Conservation (phyloP, 2,113 vertebrate species). For the Varanus salvator region DNA sequence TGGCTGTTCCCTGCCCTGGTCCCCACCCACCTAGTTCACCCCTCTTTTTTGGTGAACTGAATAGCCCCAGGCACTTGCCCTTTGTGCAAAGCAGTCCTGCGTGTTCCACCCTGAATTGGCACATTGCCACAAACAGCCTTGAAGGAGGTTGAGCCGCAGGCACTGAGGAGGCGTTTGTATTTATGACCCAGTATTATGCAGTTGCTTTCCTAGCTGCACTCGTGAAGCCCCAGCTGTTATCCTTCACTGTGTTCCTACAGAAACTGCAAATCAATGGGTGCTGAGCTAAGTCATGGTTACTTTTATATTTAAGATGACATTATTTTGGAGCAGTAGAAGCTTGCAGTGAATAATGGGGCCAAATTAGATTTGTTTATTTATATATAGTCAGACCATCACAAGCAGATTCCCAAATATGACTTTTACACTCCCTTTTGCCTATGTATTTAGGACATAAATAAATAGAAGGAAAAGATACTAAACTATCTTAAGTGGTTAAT, state of each 20-base stretch:
- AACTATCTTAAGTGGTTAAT: background rate
- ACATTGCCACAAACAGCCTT: conserved; percentile 2
- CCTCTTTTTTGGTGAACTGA: background rate
- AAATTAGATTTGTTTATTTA: background rate
- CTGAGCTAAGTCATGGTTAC: background rate
- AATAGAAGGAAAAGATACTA: too few relatives aligned
- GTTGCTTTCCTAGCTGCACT: background rate
- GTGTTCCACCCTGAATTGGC: background rate
- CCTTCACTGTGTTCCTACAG: background rate
- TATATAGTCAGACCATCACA: too few relatives aligned
- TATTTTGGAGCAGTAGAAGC: background rate
- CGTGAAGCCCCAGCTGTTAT: background rate
- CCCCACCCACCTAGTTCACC: too few relatives aligned
- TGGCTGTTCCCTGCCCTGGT: background rate
- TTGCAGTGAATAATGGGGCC: background rate
- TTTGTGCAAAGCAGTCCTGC: background rate
- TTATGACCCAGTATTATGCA: background rate
- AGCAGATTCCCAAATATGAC: too few relatives aligned
- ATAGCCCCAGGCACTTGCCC: background rate
- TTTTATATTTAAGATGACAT: background rate
- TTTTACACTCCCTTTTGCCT: background rate
- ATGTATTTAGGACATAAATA: background rate
- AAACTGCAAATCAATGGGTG: background rate
- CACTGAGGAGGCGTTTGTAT: background rate
- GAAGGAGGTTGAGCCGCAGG: background rate